Evolutionary conservation across 1,140 invertebrate species (phyloP), one percentile per base, ranked within the genome.

Genomic region (Drosophila sturtevanti): DNA sequence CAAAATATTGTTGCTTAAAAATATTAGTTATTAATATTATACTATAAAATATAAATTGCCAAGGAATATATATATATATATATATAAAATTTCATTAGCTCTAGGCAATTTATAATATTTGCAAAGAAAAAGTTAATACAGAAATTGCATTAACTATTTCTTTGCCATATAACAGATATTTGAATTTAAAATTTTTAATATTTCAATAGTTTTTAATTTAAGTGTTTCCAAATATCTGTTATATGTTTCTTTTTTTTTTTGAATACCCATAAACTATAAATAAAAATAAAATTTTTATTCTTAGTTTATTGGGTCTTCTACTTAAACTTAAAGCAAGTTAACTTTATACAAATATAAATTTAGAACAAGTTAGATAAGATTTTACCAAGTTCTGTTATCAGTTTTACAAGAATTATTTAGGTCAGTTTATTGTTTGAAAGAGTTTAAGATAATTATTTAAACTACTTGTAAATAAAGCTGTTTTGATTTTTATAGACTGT

Each of bases 1-100:
- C 76, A 79, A 81, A 90, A 87, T 85, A 81, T 91, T 91, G 90
- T 85, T 89, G 86, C 76, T 77, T 69, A 11, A 22, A 6, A 72
- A 55, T 59, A 52, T 27, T 38, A 12, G 5, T 31, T 56, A 4
- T 38, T 52, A 41, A 41, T 16, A 21, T 59, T 24, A 48, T 51
- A n/a, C n/a, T n/a, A n/a, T 63, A 63, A 38, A 35, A 55, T 60
- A 41, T 58, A 5, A 55, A 72, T 48, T 63, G 55, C 60, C 24
- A 3, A 67, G 22, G 12, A 12, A n/a, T 52, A 21, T 51, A 48
- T n/a, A n/a, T n/a, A n/a, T n/a, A n/a, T n/a, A 21, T 48, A 31
- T 10, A 51, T 18, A 51, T 21, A 2, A 3, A 51, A 9, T 56
- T 55, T 31, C 24, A 55, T 21, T 12, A 31, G 9, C 2, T 21